Evolutionary conservation across 2,797 vertebrate species (phyloP), one percentile per base, ranked within the genome.

Genomic region (Crenichthys baileyi): DNA sequence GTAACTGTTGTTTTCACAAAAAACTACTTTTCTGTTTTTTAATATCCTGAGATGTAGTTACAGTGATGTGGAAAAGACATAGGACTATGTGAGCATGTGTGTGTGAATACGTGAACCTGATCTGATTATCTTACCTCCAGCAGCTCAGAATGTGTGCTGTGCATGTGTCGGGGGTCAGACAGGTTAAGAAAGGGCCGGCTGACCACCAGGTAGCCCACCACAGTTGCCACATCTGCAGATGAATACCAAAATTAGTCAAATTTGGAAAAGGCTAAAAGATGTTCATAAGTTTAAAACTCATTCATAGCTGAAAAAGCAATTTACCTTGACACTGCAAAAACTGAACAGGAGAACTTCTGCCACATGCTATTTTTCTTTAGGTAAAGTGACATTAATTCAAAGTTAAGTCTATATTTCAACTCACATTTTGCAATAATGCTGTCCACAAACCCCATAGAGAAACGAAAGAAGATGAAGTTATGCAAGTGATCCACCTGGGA

Each of bases 381-480:
- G 2, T 20, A 36, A 63, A 63, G 6, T 13, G 12, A 67, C 36
- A 41, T 41, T 11, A 24, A 44, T 41, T 22, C 22, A 65, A 5
- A 44, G 13, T 18, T 18, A 44, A 11, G 29, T 41, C 5, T 63
- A 12, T 1, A n/a, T n/a, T 29, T 55, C 31, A 51, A 79, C 97
- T 97, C 95, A 99, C 98, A 99, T 95, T 99, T 99, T 89, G 98
- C 98, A 87, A 99, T 96, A 73, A 99, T 97, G 82, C 94, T 97
- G 93, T 99, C 98, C 88, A 98, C 93, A 91, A 99, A 99, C 29
- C 98, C 98, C 98, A 99, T 99, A 41, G 97, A 97, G 92, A 99
- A 99, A n/a, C 98, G 97, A 89, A 99, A 99, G 87, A 98, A 95
- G 93, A 99, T 99, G 90, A 99, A 99, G 85, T 96, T 97, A 91